Percentiles rank a stretch among this genome's conserved stretches.
phyloP scores from a whole-genome alignment of 1,140 invertebrate genomes.

The Apis dorsata region DNA sequence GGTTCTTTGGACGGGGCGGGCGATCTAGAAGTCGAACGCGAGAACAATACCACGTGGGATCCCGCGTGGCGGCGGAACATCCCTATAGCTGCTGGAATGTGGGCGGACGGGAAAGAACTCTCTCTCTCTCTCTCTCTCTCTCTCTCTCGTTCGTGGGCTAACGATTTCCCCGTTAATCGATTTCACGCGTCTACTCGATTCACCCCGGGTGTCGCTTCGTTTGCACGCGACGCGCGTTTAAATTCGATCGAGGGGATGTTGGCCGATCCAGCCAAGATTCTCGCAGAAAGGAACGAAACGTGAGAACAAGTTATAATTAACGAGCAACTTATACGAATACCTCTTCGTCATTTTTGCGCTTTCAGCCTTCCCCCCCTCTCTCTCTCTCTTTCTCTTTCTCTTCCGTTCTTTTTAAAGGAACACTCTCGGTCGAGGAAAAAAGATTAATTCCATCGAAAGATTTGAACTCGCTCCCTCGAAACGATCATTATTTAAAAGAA shows the following conservation, averaged over 20 bases:
- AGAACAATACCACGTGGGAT: constrained; percentile 45
- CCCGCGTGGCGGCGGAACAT: constrained; percentile 36
- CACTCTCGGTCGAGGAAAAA: constrained; percentile 23
- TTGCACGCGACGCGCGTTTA: too few relatives aligned
- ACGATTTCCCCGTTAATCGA: constrained; percentile 68
- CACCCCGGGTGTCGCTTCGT: not conserved
- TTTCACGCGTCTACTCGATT: constrained; percentile 48
- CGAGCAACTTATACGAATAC: constrained; percentile 26
- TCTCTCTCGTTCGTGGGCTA: constrained; percentile 27
- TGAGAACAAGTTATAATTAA: constrained; percentile 50
- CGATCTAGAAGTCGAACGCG: constrained; percentile 19
- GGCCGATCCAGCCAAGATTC: not conserved
- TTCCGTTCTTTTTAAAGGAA: constrained; percentile 2
- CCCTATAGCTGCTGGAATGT: constrained; percentile 38
- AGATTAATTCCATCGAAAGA: constrained; percentile 39
- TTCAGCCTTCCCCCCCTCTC: constrained; percentile 15
- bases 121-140: constrained; percentile 37
- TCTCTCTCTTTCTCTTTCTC: not conserved
- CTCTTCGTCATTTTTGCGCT: constrained; percentile 47
- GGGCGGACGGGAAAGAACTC: constrained; percentile 56
- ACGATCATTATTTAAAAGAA: constrained; percentile 45
- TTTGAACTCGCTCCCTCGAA: constrained; percentile 8
- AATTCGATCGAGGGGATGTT: too few relatives aligned
- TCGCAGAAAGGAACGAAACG: constrained; percentile 15
- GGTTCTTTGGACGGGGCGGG: not conserved